Conservation (phyloP, 2,888 invertebrate genomes). For the Margaritifera margaritifera region DNA sequence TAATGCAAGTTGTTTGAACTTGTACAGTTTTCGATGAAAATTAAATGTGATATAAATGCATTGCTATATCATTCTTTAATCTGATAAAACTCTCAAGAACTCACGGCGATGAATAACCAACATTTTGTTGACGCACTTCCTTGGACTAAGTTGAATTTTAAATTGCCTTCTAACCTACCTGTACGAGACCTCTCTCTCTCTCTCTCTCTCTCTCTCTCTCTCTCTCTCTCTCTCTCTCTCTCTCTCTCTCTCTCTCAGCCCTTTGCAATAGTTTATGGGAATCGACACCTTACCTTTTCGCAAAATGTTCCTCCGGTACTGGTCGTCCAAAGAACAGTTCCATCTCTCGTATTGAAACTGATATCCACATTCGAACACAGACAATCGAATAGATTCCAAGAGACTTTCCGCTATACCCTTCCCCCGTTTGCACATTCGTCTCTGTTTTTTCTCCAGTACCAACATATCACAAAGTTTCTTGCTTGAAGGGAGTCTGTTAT, state of each 20-base stretch:
- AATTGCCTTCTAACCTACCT: too few relatives aligned
- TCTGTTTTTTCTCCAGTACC: conserved; percentile 79
- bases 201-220: conserved; percentile 11
- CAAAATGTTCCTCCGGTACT: conserved; percentile 94
- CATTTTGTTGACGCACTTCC: too few relatives aligned
- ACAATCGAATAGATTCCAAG: conserved; percentile 90
- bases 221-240: conserved; percentile 10
- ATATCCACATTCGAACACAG: conserved; percentile 93
- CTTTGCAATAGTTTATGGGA: too few relatives aligned
- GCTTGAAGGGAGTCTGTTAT: conserved; percentile 26
- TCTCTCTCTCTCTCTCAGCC: background rate
- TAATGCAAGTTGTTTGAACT: too few relatives aligned
- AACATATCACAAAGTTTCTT: conserved; percentile 58
- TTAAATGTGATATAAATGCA: too few relatives aligned
- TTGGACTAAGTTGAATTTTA: too few relatives aligned
- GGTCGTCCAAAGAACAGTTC: conserved; percentile 96
- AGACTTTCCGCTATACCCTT: conserved; percentile 93
- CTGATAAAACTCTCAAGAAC: too few relatives aligned
- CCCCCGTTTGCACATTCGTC: conserved; percentile 89
- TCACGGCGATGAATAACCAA: too few relatives aligned
- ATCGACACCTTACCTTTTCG: conserved; percentile 83
- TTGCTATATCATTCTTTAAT: too few relatives aligned
- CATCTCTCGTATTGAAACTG: conserved; percentile 94
- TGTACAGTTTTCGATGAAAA: too few relatives aligned
- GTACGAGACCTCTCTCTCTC: too few relatives aligned